These are phyloP conservation scores for Apocrypta bakeri DNA, from an alignment of 1,140 invertebrate species.

Conservation along the genomic window DNA sequence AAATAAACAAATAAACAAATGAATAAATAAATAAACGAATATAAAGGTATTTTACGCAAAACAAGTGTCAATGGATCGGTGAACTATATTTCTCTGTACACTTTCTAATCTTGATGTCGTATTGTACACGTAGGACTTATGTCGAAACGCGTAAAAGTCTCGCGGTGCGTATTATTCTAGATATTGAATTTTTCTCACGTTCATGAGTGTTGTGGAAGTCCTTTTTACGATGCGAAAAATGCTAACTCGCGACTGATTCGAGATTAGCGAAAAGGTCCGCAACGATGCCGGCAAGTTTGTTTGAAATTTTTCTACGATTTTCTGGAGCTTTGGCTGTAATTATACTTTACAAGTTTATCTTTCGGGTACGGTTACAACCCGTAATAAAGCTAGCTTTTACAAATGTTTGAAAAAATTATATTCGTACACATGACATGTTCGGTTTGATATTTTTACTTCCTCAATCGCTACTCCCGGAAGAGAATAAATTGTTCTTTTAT, in stretches of 20 bases:
- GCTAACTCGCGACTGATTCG: constrained; percentile 44
- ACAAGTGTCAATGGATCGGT: neutral
- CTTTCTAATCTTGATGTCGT: constrained; percentile 32
- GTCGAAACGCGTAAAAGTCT: constrained; percentile 51
- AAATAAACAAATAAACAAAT: too few species aligned
- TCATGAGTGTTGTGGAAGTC: constrained; percentile 39
- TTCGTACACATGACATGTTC: too few species aligned
- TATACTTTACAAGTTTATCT: too few species aligned
- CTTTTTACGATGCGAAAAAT: constrained; percentile 55
- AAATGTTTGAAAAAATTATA: too few species aligned
- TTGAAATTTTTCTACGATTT: neutral
- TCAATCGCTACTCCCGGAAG: too few species aligned
- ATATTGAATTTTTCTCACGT: constrained; percentile 40
- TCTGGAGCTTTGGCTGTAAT: neutral
- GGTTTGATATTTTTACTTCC: too few species aligned
- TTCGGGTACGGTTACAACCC: too few species aligned
- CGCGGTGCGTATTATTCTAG: constrained; percentile 47
- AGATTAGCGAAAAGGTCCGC: neutral
- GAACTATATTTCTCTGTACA: neutral
- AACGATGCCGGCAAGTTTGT: neutral
- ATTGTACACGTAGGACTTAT: constrained; percentile 48
- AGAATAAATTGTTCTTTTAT: too few species aligned
- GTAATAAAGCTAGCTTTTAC: too few species aligned
- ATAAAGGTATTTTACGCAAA: neutral
- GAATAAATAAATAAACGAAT: too few species aligned